phyloP scores from a whole-genome alignment of 1,140 invertebrate species.

The Coptotermes formosanus region DNA sequence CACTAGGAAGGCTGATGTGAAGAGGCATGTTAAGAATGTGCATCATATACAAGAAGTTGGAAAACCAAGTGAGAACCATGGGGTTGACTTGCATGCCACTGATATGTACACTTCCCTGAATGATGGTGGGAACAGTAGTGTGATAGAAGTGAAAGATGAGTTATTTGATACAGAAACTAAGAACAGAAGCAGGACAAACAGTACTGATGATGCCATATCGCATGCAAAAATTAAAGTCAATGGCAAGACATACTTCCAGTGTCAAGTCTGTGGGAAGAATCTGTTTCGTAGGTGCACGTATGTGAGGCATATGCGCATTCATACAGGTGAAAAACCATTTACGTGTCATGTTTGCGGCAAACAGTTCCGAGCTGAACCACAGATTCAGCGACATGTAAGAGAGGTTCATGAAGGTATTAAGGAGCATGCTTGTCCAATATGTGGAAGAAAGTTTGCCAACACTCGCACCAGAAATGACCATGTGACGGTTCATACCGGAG shows the following conservation, averaged over 20 bases:
- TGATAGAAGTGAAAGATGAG: not conserved
- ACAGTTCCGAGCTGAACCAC: constrained; percentile 47
- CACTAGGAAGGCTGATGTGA: constrained; percentile 17
- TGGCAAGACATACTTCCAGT: constrained; percentile 1
- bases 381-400: constrained; percentile 38
- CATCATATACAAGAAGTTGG: not conserved
- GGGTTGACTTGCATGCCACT: not conserved
- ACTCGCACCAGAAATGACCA: constrained; percentile 41
- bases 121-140: not conserved
- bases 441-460: constrained; percentile 44
- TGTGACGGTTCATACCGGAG: constrained; percentile 51
- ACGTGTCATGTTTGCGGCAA: constrained; percentile 55
- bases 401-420: constrained; percentile 24
- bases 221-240: not conserved
- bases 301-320: constrained; percentile 56
- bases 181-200: not conserved
- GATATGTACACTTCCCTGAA: not conserved
- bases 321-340: constrained; percentile 67
- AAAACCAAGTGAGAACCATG: not conserved
- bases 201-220: not conserved
- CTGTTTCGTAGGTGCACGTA: constrained; percentile 26
- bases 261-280: not conserved
- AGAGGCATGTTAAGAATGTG: not conserved
- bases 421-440: constrained; percentile 26
- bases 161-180: not conserved